phyloP scores from a whole-genome alignment of 2,797 vertebrate species.

The Oreochromis mossambicus region DNA sequence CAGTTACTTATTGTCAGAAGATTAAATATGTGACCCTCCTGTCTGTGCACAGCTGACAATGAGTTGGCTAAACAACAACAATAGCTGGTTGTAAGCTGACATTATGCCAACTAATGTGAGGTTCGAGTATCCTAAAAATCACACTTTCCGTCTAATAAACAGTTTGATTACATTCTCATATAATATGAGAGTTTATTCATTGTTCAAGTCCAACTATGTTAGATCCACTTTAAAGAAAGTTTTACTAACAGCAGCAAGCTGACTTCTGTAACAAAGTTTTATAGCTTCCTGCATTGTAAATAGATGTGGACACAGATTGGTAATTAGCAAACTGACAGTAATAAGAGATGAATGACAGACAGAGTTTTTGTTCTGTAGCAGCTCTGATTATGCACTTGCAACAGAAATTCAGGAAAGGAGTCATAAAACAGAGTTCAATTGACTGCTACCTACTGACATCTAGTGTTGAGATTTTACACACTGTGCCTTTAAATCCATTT shows the following conservation, averaged over 20 bases:
- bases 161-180: background rate
- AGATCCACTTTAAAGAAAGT: background rate
- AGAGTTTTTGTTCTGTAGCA: too few relatives aligned
- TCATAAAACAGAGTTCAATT: background rate
- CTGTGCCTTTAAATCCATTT: background rate
- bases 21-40: background rate
- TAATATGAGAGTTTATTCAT: background rate
- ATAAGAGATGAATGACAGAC: too few relatives aligned
- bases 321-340: too few relatives aligned
- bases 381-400: too few relatives aligned
- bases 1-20: background rate
- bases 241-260: background rate
- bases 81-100: background rate
- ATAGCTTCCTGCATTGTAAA: background rate
- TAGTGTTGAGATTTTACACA: background rate
- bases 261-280: background rate
- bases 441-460: background rate
- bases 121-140: background rate
- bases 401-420: background rate
- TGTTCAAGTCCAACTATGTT: background rate
- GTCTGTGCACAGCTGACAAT: background rate
- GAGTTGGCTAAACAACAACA: background rate
- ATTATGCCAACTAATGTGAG: background rate
- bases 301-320: too few relatives aligned
- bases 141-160: background rate